phyloP scores from a whole-genome alignment of 1,140 invertebrate species.

The Coptotermes formosanus region DNA sequence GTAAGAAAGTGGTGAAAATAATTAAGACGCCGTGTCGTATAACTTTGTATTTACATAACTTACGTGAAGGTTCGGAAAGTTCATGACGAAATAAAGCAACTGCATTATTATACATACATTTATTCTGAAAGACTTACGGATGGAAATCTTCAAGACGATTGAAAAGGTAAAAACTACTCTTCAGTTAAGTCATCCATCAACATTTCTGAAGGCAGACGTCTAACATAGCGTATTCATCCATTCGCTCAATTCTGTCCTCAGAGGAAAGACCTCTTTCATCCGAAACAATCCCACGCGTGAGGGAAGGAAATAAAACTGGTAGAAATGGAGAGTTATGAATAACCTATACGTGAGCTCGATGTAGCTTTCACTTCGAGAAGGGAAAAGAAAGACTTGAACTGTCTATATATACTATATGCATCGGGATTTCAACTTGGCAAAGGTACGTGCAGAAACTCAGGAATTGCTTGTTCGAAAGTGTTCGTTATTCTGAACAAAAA shows the following conservation, averaged over 20 bases:
- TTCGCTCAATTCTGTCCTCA: neutral
- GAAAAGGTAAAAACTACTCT: neutral
- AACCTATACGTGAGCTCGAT: neutral
- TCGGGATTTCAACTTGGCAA: neutral
- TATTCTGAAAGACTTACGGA: too few relatives aligned
- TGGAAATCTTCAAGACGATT: neutral
- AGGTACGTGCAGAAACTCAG: neutral
- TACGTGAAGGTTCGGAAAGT: too few relatives aligned
- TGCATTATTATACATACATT: too few relatives aligned
- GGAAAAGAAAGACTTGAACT: neutral
- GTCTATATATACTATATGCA: neutral
- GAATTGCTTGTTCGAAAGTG: neutral
- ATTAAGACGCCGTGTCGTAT: too few relatives aligned
- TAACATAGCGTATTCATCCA: neutral
- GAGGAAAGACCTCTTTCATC: neutral
- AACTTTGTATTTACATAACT: too few relatives aligned
- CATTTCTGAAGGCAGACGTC: neutral
- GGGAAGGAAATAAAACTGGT: neutral
- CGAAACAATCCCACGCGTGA: neutral
- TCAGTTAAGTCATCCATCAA: neutral
- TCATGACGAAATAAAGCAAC: too few relatives aligned
- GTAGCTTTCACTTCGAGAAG: neutral
- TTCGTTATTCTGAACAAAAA: neutral
- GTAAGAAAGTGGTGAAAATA: too few relatives aligned
- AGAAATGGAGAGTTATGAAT: constrained; percentile 7